Conservation (phyloP, 2,888 invertebrate genomes). For the Apeira syringaria region DNA sequence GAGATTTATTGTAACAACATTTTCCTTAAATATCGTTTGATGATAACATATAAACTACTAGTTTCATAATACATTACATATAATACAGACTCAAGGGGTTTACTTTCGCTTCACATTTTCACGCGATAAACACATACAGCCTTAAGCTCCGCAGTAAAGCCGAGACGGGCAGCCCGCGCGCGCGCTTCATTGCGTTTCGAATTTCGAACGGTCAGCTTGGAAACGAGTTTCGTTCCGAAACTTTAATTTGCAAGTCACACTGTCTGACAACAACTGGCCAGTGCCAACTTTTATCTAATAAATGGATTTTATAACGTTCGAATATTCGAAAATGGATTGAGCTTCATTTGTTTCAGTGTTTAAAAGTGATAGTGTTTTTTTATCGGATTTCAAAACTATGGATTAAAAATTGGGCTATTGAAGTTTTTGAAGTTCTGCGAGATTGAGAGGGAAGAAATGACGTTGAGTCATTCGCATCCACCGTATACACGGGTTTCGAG, state of each 20-base stretch:
- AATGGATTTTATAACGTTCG: conserved; percentile 2
- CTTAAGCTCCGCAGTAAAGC: conserved; percentile 64
- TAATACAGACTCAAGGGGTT: conserved; percentile 24
- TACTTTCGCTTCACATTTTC: conserved; percentile 69
- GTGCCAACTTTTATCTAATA: not conserved
- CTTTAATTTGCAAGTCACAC: conserved; percentile 22
- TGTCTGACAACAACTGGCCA: conserved; percentile 17
- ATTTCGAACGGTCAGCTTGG: conserved; percentile 27
- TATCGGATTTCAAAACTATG: conserved; percentile 2
- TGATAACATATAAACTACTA: no score
- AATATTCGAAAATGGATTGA: conserved; percentile 11
- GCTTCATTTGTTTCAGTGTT: conserved; percentile 14
- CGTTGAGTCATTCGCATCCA: conserved; percentile 57
- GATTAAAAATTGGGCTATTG: conserved; percentile 15
- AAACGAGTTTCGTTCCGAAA: conserved; percentile 22
- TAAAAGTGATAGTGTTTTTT: conserved; percentile 9
- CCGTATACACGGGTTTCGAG: conserved; percentile 62
- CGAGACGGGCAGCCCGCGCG: conserved; percentile 43
- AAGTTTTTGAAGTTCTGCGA: conserved; percentile 7
- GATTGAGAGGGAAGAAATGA: conserved; percentile 50
- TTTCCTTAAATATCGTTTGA: no score
- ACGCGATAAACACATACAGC: conserved; percentile 54
- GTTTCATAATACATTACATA: no score
- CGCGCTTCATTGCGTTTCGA: conserved; percentile 48
- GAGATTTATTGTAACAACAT: no score